Base-by-base conservation (phyloP, 2,113 vertebrate genomes). In the Channa argus region DNA sequence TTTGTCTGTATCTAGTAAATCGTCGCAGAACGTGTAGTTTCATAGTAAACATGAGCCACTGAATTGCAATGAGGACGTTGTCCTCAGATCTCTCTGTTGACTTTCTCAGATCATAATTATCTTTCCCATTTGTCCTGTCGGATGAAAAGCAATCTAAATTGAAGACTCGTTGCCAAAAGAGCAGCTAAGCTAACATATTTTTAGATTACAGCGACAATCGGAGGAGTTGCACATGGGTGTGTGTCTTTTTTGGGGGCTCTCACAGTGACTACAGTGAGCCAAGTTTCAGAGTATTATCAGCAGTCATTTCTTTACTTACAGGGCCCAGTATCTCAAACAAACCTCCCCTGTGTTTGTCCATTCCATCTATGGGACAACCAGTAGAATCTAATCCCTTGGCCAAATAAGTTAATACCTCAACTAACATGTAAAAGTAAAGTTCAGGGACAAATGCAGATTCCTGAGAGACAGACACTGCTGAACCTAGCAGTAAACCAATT, bases 371-470 rank as follows among this genome's bases (percentile, higher is more conserved):
- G 12, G 86, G 84, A 86, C 88, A 79, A 90, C 80, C 86, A 83
- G 81, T 74, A 71, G 80, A 84, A 62, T 79, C 49, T 85, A 86
- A 91, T 90, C 89, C 78, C 73, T 85, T 88, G 78, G 86, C 65
- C 77, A 91, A 92, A 92, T 89, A 93, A 85, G 84, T 89, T 86
- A 91, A 91, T 89, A 84, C 87, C 86, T 91, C 72, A 79, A 69
- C 86, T 74, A 87, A 91, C 86, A 89, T 82, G 75, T 90, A 82
- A 86, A 91, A 91, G 85, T 88, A 91, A 91, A 93, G 92, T 92
- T 92, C 90, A 93, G 67, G 84, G 84, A 67, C 80, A 81, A 77
- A 88, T 79, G 71, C 80, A 84, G 77, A 92, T 91, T 92, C 89
- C 88, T 86, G 79, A 74, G 82, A 60, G 81, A 83, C 60, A 63